Conservation (phyloP, 2,888 invertebrate genomes). For the Exocentrus adspersus region DNA sequence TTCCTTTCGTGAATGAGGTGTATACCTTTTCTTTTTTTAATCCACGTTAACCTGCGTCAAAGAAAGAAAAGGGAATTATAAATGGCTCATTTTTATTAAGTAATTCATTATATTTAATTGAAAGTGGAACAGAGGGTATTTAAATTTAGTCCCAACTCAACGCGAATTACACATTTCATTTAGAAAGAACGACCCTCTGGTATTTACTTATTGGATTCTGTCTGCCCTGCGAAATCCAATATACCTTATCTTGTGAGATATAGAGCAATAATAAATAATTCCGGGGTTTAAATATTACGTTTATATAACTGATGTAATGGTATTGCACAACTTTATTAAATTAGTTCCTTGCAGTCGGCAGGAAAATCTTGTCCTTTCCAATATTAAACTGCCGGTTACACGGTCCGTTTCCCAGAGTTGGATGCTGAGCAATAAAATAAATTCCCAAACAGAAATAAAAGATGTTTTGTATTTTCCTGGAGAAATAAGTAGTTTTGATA, state of each 20-base stretch:
- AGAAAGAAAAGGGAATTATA: conserved; percentile 6
- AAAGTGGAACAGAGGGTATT: conserved; percentile 44
- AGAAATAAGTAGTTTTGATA: not conserved
- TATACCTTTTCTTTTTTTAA: too few species aligned
- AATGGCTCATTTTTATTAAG: conserved; percentile 36
- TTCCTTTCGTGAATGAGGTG: too few species aligned
- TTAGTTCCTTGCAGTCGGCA: conserved; percentile 9
- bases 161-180: conserved; percentile 54
- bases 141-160: conserved; percentile 48
- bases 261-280: conserved; percentile 53
- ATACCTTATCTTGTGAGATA: conserved; percentile 53
- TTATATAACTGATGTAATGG: conserved; percentile 31
- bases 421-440: not conserved
- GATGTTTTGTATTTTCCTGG: not conserved
- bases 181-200: conserved; percentile 53
- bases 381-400: not conserved
- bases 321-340: conserved; percentile 20
- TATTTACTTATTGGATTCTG: conserved; percentile 55
- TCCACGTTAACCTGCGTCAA: not conserved
- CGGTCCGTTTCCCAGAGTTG: not conserved
- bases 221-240: conserved; percentile 47
- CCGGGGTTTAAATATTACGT: conserved; percentile 42
- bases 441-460: not conserved
- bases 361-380: not conserved
- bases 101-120: conserved; percentile 44